A percentile compares a stretch with the other conserved stretches of the same genome.
phyloP scores from a whole-genome alignment of 1,140 invertebrate species.

The Sarcophaga peregrina region DNA sequence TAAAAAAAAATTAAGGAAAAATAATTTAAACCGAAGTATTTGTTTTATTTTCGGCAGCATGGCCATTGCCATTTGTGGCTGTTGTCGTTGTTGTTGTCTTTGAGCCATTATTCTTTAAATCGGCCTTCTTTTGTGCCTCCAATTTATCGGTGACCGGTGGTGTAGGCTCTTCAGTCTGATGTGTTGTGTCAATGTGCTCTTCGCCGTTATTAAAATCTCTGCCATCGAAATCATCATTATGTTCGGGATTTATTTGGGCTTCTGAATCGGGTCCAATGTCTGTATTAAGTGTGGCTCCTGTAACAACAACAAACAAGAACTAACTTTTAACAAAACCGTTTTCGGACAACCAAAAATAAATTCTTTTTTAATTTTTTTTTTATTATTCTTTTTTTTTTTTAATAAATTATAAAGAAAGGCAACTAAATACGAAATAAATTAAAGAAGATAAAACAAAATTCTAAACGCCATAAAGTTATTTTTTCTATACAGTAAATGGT shows the following conservation, averaged over 20 bases:
- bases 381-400: too few relatives aligned
- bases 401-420: conserved; percentile 13
- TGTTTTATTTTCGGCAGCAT: conserved; percentile 58
- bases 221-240: conserved; percentile 61
- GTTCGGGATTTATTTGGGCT: conserved; percentile 64
- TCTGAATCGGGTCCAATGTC: conserved; percentile 65
- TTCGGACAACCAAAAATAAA: background rate
- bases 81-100: conserved; percentile 17
- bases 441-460: conserved; percentile 12
- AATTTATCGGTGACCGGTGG: conserved; percentile 64
- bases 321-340: conserved; percentile 60
- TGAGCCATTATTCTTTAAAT: conserved; percentile 56
- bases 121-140: conserved; percentile 63
- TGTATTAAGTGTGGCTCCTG: conserved; percentile 65
- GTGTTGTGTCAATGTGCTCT: conserved; percentile 64
- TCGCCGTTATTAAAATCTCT: conserved; percentile 59
- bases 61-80: conserved; percentile 49
- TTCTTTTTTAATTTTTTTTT: background rate
- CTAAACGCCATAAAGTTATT: conserved; percentile 39
- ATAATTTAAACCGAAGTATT: conserved; percentile 60
- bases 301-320: conserved; percentile 66
- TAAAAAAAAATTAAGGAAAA: background rate
- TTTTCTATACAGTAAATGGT: background rate
- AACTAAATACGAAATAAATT: conserved; percentile 5
- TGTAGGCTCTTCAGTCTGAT: conserved; percentile 60